Percentiles rank a stretch among this genome's conserved stretches.
Evolutionary conservation across 2,797 vertebrate genomes (phyloP).

Genomic region (Halcyon chelicuti): DNA sequence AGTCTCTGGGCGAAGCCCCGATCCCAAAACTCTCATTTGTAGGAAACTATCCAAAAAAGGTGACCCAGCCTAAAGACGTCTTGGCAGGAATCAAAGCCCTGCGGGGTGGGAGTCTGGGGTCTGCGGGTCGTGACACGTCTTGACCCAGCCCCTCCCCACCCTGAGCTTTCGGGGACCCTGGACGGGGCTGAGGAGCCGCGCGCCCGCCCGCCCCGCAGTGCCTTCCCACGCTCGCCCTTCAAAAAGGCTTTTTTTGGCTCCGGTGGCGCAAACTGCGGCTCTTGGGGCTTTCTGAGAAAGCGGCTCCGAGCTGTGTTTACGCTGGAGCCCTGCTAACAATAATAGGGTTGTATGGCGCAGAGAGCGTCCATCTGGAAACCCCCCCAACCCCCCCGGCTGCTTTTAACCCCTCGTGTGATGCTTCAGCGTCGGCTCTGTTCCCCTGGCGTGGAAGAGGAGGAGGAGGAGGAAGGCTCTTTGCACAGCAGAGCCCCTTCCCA

Average conservation of each 20-base stretch:
- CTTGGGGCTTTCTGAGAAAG: background rate
- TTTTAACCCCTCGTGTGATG: background rate
- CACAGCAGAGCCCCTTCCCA: background rate
- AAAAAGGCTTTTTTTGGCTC: background rate
- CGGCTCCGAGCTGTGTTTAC: background rate
- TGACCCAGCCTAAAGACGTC: background rate
- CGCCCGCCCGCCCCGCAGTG: background rate
- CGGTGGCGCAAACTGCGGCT: accelerated
- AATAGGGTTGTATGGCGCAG: background rate
- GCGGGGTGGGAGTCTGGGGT: background rate
- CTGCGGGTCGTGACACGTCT: accelerated
- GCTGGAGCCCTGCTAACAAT: background rate
- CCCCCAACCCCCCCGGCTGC: accelerated
- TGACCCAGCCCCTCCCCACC: accelerated
- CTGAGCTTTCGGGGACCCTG: accelerated
- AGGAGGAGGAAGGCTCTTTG: background rate
- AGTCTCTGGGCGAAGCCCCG: background rate
- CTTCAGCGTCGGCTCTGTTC: accelerated
- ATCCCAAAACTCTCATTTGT: accelerated
- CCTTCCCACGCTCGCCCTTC: background rate
- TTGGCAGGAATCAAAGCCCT: too few relatives aligned
- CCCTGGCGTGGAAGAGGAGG: accelerated
- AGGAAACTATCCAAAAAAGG: background rate
- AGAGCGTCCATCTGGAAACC: background rate
- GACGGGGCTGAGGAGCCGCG: too few relatives aligned